A percentile compares a stretch with the other conserved stretches of the same genome.
phyloP scores from a whole-genome alignment of 2,888 invertebrate genomes.

The Agriotes lineatus region DNA sequence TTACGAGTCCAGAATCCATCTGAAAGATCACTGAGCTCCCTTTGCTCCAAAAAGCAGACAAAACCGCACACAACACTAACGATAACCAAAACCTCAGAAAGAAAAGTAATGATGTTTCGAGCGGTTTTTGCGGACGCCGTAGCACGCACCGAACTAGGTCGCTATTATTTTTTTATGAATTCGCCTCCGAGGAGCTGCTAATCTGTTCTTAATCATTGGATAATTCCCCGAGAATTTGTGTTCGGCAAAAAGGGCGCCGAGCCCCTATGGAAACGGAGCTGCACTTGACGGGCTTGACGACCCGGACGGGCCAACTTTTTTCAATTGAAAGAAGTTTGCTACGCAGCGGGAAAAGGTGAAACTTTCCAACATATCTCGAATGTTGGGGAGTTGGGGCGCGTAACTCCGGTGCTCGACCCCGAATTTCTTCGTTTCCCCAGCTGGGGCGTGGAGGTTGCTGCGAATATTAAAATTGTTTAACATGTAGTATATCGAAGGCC shows the following conservation, averaged over 20 bases:
- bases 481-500: too few relatives aligned
- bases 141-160: not conserved
- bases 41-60: too few relatives aligned
- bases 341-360: not conserved
- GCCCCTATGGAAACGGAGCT: not conserved
- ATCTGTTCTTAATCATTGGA: not conserved
- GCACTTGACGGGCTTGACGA: not conserved
- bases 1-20: too few relatives aligned
- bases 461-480: too few relatives aligned
- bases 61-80: too few relatives aligned
- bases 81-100: too few relatives aligned
- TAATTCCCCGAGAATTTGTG: not conserved
- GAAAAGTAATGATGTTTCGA: too few relatives aligned
- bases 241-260: not conserved
- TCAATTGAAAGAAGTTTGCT: constrained; percentile 5
- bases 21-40: too few relatives aligned
- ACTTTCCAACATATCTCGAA: constrained; percentile 6
- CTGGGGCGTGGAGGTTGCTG: too few relatives aligned
- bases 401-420: not conserved
- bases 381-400: too few relatives aligned
- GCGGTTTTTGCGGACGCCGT: too few relatives aligned
- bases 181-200: not conserved
- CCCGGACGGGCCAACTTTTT: not conserved
- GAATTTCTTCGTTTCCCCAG: not conserved
- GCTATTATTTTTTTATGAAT: not conserved